Percentiles rank a stretch among this genome's conserved stretches.
Conservation (phyloP, 2,888 invertebrate genomes). For the Dasypogon diadema region DNA sequence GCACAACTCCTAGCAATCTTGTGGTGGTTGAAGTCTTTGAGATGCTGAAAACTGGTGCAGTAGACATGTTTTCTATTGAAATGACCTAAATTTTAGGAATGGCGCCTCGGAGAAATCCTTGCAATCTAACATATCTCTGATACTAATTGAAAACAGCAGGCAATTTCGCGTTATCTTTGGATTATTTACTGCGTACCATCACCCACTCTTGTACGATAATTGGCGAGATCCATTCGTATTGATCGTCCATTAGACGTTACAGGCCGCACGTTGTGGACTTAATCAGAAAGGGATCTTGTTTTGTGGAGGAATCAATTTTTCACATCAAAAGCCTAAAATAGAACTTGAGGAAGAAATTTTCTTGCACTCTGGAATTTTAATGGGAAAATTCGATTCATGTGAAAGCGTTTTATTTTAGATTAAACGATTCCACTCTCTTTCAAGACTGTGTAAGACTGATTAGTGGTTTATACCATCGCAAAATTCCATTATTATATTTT, state of each 20-base stretch:
- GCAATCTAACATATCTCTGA: slow-evolving; percentile 8
- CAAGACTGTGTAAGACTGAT: neutral
- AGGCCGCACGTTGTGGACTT: slow-evolving; percentile 1
- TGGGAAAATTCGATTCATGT: slow-evolving; percentile 27
- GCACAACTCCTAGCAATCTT: neutral
- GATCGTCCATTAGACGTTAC: slow-evolving; percentile 7
- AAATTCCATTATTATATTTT: too few species aligned
- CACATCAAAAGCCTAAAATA: too few species aligned
- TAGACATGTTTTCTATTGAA: neutral
- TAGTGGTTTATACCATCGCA: neutral
- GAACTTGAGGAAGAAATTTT: neutral
- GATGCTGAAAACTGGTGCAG: too few species aligned
- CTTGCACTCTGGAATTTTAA: slow-evolving; percentile 28
- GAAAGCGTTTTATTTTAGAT: slow-evolving; percentile 10
- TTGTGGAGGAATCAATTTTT: neutral
- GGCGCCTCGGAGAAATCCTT: slow-evolving; percentile 5
- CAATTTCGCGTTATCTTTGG: slow-evolving; percentile 23
- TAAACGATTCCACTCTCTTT: neutral
- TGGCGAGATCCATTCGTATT: slow-evolving; percentile 10
- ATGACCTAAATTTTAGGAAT: neutral
- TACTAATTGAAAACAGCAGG: slow-evolving; percentile 3
- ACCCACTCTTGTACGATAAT: neutral
- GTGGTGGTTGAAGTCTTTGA: too few species aligned
- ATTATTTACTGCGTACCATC: neutral
- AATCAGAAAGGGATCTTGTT: slow-evolving; percentile 10